Evolutionary conservation across 2,888 invertebrate species (phyloP), one percentile per base, ranked within the genome.

Genomic region (Tribolium freemani): DNA sequence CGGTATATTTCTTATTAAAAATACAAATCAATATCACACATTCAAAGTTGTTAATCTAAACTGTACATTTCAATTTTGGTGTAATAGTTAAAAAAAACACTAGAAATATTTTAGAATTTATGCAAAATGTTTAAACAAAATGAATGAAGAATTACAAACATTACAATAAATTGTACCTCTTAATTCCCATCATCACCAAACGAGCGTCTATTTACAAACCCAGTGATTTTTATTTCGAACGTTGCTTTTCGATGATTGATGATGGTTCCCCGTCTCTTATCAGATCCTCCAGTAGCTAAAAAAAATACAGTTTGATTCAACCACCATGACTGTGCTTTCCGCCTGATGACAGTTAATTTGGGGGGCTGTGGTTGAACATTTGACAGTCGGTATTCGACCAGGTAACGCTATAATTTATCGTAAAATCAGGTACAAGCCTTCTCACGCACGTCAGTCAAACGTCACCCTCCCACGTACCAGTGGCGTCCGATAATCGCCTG

Each of bases 361-460:
- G 57, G 63, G 51, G 50, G 68, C 45, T 61, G 54, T 68, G 68
- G 54, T 50, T 64, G 44, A 76, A 77, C 77, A 77, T 77, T 80
- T 79, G 79, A 80, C 79, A 79, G 75, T 80, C 74, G 77, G 80
- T 77, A 77, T 80, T 80, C 76, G 77, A 75, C 71, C 74, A 73
- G 76, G 74, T 75, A 76, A 76, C 76, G 68, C 77, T 79, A 75
- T 80, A 79, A 80, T 80, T 80, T 78, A 79, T 79, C 75, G 78
- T 74, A 73, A 53, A 26, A 8, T 16, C 78, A 79, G 79, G 79
- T 79, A 78, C 78, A 77, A n/a, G 48, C 21, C 46, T 67, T 67
- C 69, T 58, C 69, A 60, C 58, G 66, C 20, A 56, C 45, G 45
- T 67, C 56, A 10, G 44, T 44, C 67, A 44, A 58, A 38, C 8